Conservation (phyloP, 2,888 invertebrate species). For the Drosophila multiciliata region DNA sequence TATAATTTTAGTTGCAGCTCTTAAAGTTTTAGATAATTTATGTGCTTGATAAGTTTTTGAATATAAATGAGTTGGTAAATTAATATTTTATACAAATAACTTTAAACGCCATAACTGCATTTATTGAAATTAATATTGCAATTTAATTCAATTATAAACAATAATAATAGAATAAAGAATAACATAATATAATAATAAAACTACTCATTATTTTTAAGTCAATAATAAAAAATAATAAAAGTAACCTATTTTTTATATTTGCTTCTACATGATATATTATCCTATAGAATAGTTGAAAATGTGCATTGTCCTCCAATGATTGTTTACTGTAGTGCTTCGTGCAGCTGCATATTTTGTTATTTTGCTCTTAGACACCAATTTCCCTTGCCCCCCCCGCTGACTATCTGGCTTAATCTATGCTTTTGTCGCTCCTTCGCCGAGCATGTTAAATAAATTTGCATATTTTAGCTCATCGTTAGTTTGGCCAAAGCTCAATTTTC, state of each 20-base stretch:
- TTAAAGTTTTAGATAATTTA: neutral
- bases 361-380: slow-evolving; percentile 1
- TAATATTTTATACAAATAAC: neutral
- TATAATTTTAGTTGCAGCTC: neutral
- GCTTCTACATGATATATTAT: slow-evolving; percentile 4
- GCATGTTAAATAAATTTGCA: slow-evolving; percentile 80
- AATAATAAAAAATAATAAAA: neutral
- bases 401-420: slow-evolving; percentile 22
- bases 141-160: neutral
- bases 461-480: slow-evolving; percentile 78
- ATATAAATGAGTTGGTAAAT: neutral
- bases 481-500: slow-evolving; percentile 81
- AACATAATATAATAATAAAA: neutral
- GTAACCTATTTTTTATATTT: neutral
- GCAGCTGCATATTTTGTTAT: slow-evolving; percentile 39
- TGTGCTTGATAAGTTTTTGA: neutral
- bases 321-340: slow-evolving; percentile 46
- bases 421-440: slow-evolving; percentile 29
- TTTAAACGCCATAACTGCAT: neutral
- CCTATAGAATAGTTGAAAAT: slow-evolving; percentile 17
- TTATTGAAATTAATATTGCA: neutral
- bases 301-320: slow-evolving; percentile 39
- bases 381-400: neutral
- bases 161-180: neutral
- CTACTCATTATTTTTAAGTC: neutral